Conservation (phyloP, 2,888 invertebrate genomes). For the Cheilosia variabilis region DNA sequence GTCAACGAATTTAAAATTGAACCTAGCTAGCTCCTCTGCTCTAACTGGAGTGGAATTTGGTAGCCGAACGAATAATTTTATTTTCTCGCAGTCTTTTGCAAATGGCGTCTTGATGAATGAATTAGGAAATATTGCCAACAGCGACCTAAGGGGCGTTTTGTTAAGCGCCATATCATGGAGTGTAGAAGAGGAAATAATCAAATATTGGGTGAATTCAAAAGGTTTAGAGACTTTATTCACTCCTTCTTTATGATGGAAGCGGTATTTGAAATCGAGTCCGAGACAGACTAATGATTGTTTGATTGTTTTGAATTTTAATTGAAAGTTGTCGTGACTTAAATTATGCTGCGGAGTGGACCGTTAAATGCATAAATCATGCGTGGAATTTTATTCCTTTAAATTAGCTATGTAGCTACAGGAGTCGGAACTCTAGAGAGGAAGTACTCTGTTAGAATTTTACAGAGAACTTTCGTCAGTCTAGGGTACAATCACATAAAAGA, state of each 20-base stretch:
- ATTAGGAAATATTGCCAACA: slow-evolving; percentile 36
- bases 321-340: slow-evolving; percentile 19
- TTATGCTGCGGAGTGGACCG: not conserved
- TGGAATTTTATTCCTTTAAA: no score
- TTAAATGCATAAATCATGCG: not conserved
- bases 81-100: slow-evolving; percentile 2
- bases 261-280: not conserved
- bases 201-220: slow-evolving; percentile 31
- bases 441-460: no score
- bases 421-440: no score
- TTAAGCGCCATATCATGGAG: not conserved
- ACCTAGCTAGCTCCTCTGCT: not conserved
- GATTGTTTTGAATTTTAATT: slow-evolving; percentile 40
- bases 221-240: slow-evolving; percentile 26
- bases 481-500: no score
- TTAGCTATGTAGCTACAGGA: no score
- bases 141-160: slow-evolving; percentile 28
- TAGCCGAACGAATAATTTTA: not conserved
- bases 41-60: slow-evolving; percentile 37
- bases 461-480: no score
- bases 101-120: slow-evolving; percentile 14
- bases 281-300: slow-evolving; percentile 22
- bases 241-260: slow-evolving; percentile 29
- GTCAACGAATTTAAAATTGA: slow-evolving; percentile 41
- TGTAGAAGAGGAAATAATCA: slow-evolving; percentile 26